Evolutionary conservation across 2,888 invertebrate species (phyloP), one percentile per base, ranked within the genome.

Genomic region (Pammene aurita): DNA sequence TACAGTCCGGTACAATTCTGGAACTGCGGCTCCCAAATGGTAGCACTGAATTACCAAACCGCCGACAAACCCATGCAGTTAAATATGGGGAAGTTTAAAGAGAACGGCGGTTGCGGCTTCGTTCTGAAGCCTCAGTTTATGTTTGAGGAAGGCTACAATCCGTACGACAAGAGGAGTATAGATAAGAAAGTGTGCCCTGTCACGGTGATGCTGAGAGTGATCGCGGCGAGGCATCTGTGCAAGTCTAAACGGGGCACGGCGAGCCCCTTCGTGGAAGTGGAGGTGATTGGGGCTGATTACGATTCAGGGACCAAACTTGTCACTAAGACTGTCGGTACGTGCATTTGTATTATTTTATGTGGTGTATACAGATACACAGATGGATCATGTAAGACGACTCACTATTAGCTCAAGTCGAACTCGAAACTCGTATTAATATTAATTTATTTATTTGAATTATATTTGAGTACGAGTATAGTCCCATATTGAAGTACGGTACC

Each of bases 11-110:
- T 97, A 7, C 95, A 96, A 1, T 96, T 98, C 90, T 99, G 99
- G 99, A 98, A 98, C 85, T 94, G 95, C 11, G 99, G 98, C 0
- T 97, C 97, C 57, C 99, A 99, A 88, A 97, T 99, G 98, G 97
- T 98, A 0, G 99, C 99, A 0, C 91, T 99, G 5, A 99, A 99
- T 89, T 99, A 98, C 87, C 99, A 99, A 88, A 99, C 99, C 0
- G 94, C 95, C 72, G 99, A 99, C 84, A 97, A 97, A 81, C 94
- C 97, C 11, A 99, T 99, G 98, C 99, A 99, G 87, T 83, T 99
- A 10, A 99, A 99, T 88, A 96, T 96, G 83, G 98, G 97, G 0
- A 96, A 96, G 83, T 99, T 99, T 83, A 93, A 96, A 38, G 96
- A 97, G 82, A 99, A 99, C 82, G 98, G 98, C 0, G 94, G 95